Conservation (phyloP, 1,140 invertebrate genomes). For the Lordiphosa stackelbergi region DNA sequence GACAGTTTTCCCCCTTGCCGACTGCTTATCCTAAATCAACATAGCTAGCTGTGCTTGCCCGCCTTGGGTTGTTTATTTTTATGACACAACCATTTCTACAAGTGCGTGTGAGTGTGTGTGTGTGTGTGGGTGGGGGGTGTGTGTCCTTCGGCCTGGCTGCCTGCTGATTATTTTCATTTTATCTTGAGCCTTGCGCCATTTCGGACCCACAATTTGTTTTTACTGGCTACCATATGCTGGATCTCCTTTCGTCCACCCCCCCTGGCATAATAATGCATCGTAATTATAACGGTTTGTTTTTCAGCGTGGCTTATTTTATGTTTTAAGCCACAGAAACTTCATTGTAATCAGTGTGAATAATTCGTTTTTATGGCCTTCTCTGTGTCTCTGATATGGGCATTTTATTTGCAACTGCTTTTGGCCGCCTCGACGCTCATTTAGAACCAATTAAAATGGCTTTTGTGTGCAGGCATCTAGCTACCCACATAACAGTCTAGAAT, state of each 20-base stretch:
- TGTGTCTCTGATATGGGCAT: constrained; percentile 47
- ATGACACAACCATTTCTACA: constrained; percentile 61
- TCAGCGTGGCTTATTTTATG: constrained; percentile 62
- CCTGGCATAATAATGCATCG: constrained; percentile 39
- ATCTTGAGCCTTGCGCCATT: constrained; percentile 69
- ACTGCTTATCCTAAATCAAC: constrained; percentile 70
- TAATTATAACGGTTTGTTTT: constrained; percentile 73
- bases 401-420: constrained; percentile 60
- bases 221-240: constrained; percentile 61
- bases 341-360: constrained; percentile 72
- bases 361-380: constrained; percentile 42
- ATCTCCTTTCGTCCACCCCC: constrained; percentile 1
- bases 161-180: constrained; percentile 74
- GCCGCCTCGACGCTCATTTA: constrained; percentile 48
- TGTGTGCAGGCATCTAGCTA: constrained; percentile 12
- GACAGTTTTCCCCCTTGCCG: constrained; percentile 35
- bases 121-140: constrained; percentile 15
- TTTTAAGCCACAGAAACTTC: constrained; percentile 46
- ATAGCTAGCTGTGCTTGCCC: constrained; percentile 19
- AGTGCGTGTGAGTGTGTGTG: constrained; percentile 16
- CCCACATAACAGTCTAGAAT: too few relatives aligned
- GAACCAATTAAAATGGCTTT: constrained; percentile 71
- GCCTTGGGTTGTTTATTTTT: constrained; percentile 66
- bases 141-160: constrained; percentile 59
- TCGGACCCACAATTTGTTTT: constrained; percentile 73